Conservation (phyloP, 2,888 invertebrate genomes). For the Tholera decimalis region DNA sequence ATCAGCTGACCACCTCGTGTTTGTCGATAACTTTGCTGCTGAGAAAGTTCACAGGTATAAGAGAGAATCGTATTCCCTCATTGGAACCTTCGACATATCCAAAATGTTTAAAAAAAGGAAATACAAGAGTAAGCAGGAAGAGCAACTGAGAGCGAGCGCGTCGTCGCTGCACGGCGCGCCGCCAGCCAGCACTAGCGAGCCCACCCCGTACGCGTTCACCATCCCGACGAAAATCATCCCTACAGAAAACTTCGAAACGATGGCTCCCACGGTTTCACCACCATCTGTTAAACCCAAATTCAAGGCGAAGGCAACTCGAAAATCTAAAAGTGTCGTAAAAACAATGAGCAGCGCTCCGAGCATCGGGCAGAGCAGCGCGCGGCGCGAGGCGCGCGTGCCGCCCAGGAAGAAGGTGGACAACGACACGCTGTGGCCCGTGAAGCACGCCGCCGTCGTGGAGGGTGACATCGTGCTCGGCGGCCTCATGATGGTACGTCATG, state of each 20-base stretch:
- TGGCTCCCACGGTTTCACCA: neutral
- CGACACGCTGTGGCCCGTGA: conserved; percentile 93
- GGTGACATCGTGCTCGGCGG: conserved; percentile 97
- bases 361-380: conserved; percentile 8
- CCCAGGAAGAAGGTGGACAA: conserved; percentile 73
- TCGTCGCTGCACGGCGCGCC: conserved; percentile 66
- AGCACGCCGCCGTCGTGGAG: conserved; percentile 95
- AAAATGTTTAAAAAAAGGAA: conserved; percentile 78
- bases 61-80: conserved; percentile 77
- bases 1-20: conserved; percentile 18
- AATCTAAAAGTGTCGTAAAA: conserved; percentile 58
- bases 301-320: conserved; percentile 52
- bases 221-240: conserved; percentile 48
- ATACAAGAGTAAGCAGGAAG: conserved; percentile 57
- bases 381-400: conserved; percentile 57
- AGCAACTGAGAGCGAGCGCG: conserved; percentile 67
- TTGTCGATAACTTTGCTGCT: conserved; percentile 29
- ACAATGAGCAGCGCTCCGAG: neutral
- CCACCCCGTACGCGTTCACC: conserved; percentile 23
- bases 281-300: conserved; percentile 28
- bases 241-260: conserved; percentile 37
- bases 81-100: conserved; percentile 82
- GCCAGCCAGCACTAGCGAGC: neutral
- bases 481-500: conserved; percentile 94
- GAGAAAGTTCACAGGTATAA: conserved; percentile 52